Evolutionary conservation across 2,113 vertebrate genomes (phyloP), one percentile per base, ranked within the genome.

Genomic region (Syngnathus floridae): DNA sequence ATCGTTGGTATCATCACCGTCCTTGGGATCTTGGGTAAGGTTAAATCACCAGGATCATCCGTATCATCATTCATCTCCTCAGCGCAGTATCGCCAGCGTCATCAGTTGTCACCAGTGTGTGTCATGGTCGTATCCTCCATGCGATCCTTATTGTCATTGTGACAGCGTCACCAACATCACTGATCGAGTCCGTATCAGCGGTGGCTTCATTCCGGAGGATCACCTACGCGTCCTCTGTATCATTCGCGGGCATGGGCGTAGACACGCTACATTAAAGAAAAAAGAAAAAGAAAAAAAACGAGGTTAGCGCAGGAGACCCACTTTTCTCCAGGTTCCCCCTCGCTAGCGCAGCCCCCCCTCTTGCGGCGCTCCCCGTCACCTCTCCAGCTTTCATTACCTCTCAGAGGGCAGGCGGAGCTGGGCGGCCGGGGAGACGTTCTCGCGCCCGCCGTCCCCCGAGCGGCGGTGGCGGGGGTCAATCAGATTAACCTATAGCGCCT

Each of bases 401-500:
- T 86, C 73, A 61, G 73, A 82, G 81, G 83, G 77, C 81, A 82
- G 80, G 46, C 77, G 7, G 61, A 64, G 80, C 62, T 12, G 12
- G 70, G 69, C 66, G 70, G 70, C 76, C n/a, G 74, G 82, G 84
- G 82, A 85, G 69, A 66, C 66, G 54, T 62, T 73, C 73, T 75
- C 71, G 67, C 77, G 76, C 65, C 80, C 75, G 75, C 81, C 13
- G 41, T 89, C 88, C 84, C 87, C 43, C 59, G 87, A 84, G 89
- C 76, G 54, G 68, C 51, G 64, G 89, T 75, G 54, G 68, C 26
- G 51, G 63, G 80, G 87, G 88, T 85, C 89, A 88, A 90, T 90
- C 84, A 87, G 89, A 90, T 91, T 88, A 89, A 88, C 87, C 89
- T 87, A 84, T 74, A 80, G 84, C 82, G 84, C 65, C 74, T 84